These are phyloP conservation scores for Clistopyga incitator DNA, from an alignment of 2,888 invertebrate species.

Conservation along the genomic window DNA sequence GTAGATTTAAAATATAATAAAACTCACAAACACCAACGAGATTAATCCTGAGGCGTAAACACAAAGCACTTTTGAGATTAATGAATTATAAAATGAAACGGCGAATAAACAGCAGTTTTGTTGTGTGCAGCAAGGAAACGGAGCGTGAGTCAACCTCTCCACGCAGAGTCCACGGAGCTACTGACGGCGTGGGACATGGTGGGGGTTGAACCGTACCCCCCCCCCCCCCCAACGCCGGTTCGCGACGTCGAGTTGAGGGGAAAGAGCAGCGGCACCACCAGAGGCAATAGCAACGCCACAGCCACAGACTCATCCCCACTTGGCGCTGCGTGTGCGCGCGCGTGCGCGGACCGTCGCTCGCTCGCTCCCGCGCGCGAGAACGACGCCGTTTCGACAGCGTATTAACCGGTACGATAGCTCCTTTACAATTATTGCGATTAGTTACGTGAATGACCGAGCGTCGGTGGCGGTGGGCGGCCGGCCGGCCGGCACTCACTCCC, in stretches of 20 bases:
- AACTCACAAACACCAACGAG: constrained; percentile 22
- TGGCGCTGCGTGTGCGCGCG: constrained; percentile 40
- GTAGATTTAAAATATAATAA: constrained; percentile 1
- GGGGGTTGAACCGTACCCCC: constrained; percentile 77
- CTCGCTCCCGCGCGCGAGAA: constrained; percentile 66
- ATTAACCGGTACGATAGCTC: constrained; percentile 84
- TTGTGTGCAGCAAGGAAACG: constrained; percentile 50
- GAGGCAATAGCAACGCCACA: constrained; percentile 63
- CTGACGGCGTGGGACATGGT: constrained; percentile 78
- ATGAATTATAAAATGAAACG: constrained; percentile 15
- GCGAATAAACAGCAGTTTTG: constrained; percentile 18
- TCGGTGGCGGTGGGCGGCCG: constrained; percentile 72
- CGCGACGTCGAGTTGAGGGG: constrained; percentile 37
- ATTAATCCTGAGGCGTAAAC: constrained; percentile 30
- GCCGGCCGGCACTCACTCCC: constrained; percentile 38
- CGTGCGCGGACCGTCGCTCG: constrained; percentile 19
- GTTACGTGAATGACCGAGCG: constrained; percentile 82
- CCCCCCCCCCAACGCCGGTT: constrained; percentile 65
- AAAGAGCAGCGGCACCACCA: constrained; percentile 34
- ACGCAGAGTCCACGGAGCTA: constrained; percentile 79
- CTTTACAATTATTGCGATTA: constrained; percentile 83
- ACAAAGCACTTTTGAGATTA: constrained; percentile 41
- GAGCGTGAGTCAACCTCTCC: constrained; percentile 60
- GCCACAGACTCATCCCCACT: constrained; percentile 42
- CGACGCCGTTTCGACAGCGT: constrained; percentile 77